These are phyloP conservation scores for Lottia scabra DNA, from an alignment of 2,888 invertebrate species.

Conservation along the genomic window DNA sequence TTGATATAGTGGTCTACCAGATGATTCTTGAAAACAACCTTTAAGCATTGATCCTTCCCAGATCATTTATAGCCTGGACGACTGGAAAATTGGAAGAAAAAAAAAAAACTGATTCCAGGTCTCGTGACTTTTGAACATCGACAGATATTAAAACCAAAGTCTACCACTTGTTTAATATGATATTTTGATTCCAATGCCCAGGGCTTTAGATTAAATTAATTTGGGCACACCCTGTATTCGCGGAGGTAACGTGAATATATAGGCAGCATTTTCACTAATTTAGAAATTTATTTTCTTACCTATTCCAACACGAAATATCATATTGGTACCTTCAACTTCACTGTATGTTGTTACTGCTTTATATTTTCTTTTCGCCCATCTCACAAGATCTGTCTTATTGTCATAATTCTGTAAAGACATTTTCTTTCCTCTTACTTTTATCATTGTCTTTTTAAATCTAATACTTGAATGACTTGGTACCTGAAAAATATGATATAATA, in stretches of 20 bases:
- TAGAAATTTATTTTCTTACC: no score
- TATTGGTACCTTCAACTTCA: conserved; percentile 40
- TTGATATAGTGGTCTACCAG: no score
- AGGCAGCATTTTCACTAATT: no score
- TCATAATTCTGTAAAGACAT: conserved; percentile 27
- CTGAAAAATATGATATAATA: conserved; percentile 26
- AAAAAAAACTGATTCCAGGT: no score
- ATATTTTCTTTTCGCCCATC: conserved; percentile 39
- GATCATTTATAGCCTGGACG: no score
- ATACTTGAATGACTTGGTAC: conserved; percentile 39
- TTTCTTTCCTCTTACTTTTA: conserved; percentile 10
- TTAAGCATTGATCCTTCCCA: not conserved
- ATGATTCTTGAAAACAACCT: no score
- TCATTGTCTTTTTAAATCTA: conserved; percentile 32
- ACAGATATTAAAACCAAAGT: not conserved
- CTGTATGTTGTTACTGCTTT: conserved; percentile 48
- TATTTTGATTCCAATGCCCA: no score
- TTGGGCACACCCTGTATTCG: no score
- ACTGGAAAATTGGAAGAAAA: no score
- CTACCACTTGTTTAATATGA: not conserved
- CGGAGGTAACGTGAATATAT: no score
- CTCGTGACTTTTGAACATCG: conserved; percentile 15
- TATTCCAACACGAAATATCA: conserved; percentile 47
- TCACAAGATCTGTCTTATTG: conserved; percentile 31
- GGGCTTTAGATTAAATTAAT: no score